A percentile compares a stretch with the other conserved stretches of the same genome.
These are phyloP conservation scores for Brienomyrus brachyistius DNA, from an alignment of 2,113 vertebrate genomes.

Conservation along the genomic window DNA sequence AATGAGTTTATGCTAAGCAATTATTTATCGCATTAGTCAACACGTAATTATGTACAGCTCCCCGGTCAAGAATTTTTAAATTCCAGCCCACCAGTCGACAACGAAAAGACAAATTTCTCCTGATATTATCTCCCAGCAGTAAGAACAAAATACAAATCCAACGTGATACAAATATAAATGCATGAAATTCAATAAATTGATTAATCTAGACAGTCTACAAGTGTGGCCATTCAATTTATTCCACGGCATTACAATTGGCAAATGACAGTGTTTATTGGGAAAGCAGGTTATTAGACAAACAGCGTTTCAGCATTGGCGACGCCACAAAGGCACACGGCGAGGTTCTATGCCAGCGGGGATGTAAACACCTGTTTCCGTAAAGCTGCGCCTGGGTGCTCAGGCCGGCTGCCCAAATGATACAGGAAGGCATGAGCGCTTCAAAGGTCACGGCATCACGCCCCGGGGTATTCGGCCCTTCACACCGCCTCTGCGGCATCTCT, in stretches of 20 bases:
- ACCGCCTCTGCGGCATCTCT: neutral
- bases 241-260: neutral
- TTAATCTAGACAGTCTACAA: neutral
- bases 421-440: neutral
- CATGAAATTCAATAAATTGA: constrained; percentile 16
- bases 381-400: neutral
- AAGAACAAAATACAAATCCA: neutral
- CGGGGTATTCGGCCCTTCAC: neutral
- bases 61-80: neutral
- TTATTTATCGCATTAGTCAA: constrained; percentile 1
- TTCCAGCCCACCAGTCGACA: neutral
- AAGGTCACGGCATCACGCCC: neutral
- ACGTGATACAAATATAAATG: neutral
- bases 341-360: neutral
- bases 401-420: neutral
- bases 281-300: neutral
- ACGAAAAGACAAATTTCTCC: neutral
- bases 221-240: constrained; percentile 4
- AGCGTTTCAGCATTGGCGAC: neutral
- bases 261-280: constrained; percentile 5
- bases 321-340: neutral
- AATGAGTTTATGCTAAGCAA: neutral
- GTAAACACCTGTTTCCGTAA: neutral
- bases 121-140: neutral
- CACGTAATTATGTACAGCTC: neutral